Percentiles rank a stretch among this genome's conserved stretches.
Evolutionary conservation across 23 tunicate genomes (phyloP).

Genomic region (Trididemnum nubilum): DNA sequence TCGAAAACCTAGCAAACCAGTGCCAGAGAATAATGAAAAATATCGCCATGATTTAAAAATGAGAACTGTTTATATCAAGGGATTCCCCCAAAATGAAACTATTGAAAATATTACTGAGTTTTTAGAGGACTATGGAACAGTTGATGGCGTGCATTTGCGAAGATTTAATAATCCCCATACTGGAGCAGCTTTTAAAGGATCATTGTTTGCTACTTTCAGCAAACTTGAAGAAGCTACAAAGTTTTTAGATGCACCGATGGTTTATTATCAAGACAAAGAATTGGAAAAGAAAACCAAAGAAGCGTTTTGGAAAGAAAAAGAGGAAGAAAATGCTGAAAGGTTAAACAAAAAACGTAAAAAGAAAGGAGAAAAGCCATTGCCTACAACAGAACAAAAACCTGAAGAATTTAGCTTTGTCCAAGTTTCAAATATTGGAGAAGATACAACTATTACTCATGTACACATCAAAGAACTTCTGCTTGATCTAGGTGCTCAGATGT

Average conservation of each 20-base stretch:
- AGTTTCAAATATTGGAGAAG: constrained; percentile 63
- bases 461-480: constrained; percentile 61
- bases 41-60: constrained; percentile 54
- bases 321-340: constrained; percentile 39
- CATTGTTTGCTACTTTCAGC: constrained; percentile 79
- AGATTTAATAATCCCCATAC: constrained; percentile 52
- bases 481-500: constrained; percentile 38
- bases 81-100: constrained; percentile 71
- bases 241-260: constrained; percentile 85
- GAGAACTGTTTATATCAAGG: constrained; percentile 80
- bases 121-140: constrained; percentile 62
- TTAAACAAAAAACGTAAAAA: not conserved
- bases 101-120: constrained; percentile 85
- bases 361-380: constrained; percentile 11
- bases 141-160: constrained; percentile 76
- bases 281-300: constrained; percentile 69
- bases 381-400: not conserved
- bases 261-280: constrained; percentile 71
- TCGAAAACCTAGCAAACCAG: constrained; percentile 60
- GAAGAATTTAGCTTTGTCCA: constrained; percentile 42
- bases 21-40: constrained; percentile 81
- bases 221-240: constrained; percentile 81
- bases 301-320: constrained; percentile 57
- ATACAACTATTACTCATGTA: constrained; percentile 63
- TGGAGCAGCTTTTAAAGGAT: constrained; percentile 75